Conservation (phyloP, 2,797 vertebrate species). For the Eospalax fontanierii region DNA sequence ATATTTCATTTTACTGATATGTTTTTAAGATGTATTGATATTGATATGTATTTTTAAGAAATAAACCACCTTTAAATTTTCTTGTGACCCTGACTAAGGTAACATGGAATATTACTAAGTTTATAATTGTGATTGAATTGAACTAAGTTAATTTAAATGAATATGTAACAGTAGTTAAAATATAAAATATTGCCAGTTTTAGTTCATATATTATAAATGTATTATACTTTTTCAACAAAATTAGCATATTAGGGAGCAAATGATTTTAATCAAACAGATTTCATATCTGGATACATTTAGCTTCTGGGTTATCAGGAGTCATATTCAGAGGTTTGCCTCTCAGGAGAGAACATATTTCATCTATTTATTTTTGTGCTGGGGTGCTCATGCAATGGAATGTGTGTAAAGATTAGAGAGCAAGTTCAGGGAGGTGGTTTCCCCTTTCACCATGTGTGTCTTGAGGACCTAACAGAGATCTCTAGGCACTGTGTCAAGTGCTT, state of each 20-base stretch:
- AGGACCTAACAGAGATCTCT: not conserved
- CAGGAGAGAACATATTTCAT: not conserved
- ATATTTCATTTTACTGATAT: not conserved
- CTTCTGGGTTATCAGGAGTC: not conserved
- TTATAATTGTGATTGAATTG: not conserved
- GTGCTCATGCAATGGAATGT: too few relatives aligned
- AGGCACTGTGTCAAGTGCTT: too few relatives aligned
- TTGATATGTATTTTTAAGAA: not conserved
- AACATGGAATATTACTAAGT: not conserved
- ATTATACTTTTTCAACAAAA: not conserved
- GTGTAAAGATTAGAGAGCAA: not conserved
- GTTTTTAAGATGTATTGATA: too few relatives aligned
- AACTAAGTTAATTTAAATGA: not conserved
- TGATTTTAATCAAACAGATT: not conserved
- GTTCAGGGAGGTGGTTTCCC: not conserved
- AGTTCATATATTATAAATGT: not conserved
- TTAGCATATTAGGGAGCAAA: conserved; percentile 30
- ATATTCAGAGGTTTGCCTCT: not conserved
- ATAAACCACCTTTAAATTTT: not conserved
- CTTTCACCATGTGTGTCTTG: not conserved
- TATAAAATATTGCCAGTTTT: not conserved
- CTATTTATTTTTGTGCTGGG: not conserved
- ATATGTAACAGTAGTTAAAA: not conserved
- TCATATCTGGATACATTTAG: conserved; percentile 22
- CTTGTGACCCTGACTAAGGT: not conserved